Evolutionary conservation across 2,888 invertebrate genomes (phyloP).

Genomic region (Suillia variegata): DNA sequence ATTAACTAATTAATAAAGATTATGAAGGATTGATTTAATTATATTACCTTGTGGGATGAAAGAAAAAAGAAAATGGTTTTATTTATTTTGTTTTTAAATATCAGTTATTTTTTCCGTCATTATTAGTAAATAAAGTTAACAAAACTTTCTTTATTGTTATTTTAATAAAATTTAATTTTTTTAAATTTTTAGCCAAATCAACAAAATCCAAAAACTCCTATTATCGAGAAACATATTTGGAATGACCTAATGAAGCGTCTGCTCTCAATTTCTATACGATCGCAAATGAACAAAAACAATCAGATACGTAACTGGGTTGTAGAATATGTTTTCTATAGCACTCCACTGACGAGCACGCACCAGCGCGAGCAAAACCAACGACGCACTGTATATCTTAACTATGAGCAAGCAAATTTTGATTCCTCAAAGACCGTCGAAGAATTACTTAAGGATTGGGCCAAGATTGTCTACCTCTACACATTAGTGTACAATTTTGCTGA

Average conservation of each 20-base stretch:
- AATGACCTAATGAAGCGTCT: conserved; percentile 76
- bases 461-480: conserved; percentile 87
- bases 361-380: conserved; percentile 86
- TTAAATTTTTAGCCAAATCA: neutral
- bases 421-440: conserved; percentile 82
- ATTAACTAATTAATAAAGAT: neutral
- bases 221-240: conserved; percentile 65
- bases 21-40: too few relatives aligned
- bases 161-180: neutral
- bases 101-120: too few relatives aligned
- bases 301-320: conserved; percentile 84
- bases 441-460: conserved; percentile 89
- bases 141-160: neutral
- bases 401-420: conserved; percentile 87
- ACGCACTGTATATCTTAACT: conserved; percentile 86
- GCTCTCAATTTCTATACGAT: conserved; percentile 81
- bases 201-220: conserved; percentile 37
- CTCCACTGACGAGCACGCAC: conserved; percentile 78
- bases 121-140: neutral
- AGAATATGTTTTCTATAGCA: conserved; percentile 86
- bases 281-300: conserved; percentile 75
- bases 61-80: too few relatives aligned
- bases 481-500: conserved; percentile 84
- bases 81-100: too few relatives aligned
- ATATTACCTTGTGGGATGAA: neutral